phyloP scores from a whole-genome alignment of 37 sponge, comb jelly and placozoan genomes.

The Cliona cf. orientalis region DNA sequence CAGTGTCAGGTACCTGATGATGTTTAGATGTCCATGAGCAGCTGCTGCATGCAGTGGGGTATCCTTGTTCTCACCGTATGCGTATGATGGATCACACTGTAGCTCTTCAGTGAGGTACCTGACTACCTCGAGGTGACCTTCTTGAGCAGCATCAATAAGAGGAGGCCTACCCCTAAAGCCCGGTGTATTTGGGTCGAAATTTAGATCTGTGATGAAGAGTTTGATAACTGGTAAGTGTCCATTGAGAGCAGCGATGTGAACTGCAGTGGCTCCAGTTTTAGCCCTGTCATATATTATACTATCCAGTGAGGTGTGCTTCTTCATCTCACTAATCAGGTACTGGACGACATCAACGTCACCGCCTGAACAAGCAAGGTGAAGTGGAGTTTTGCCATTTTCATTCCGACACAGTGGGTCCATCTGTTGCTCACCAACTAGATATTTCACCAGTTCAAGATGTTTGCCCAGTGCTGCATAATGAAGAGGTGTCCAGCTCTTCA shows the following conservation, averaged over 20 bases:
- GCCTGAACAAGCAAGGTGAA: background rate
- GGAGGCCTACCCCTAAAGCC: background rate
- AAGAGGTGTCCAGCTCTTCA: background rate
- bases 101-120: background rate
- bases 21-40: background rate
- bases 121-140: constrained; percentile 8
- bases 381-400: background rate
- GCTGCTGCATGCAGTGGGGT: constrained; percentile 18
- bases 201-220: background rate
- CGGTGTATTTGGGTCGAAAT: background rate
- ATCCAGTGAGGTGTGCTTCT: too few relatives aligned
- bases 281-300: background rate
- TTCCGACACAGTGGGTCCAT: background rate
- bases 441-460: background rate
- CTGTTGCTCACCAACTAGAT: background rate
- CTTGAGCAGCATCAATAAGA: constrained; percentile 6
- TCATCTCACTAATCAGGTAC: background rate
- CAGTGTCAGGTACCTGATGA: background rate
- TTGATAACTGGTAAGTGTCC: constrained; percentile 2
- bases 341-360: background rate
- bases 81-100: background rate
- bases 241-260: constrained; percentile 8
- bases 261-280: background rate
- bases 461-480: background rate
- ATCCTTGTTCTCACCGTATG: background rate